A percentile compares a stretch with the other conserved stretches of the same genome.
Evolutionary conservation across 1,140 invertebrate genomes (phyloP).

Genomic region (Asbolus verrucosus): DNA sequence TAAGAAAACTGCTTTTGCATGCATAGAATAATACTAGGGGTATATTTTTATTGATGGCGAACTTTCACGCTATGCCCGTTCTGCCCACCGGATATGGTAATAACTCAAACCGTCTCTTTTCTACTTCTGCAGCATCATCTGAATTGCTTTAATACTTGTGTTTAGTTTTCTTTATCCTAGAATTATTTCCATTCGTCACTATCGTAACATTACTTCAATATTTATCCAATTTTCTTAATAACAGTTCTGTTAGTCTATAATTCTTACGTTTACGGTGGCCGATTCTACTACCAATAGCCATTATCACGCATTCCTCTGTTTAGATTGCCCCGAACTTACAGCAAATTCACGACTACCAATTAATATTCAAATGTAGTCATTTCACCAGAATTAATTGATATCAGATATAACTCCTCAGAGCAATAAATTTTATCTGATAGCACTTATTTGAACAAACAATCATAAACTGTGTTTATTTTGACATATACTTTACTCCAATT

Average conservation of each 20-base stretch:
- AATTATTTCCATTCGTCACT: background rate
- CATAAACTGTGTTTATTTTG: conserved; percentile 9
- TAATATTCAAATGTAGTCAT: conserved; percentile 46
- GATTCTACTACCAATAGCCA: conserved; percentile 13
- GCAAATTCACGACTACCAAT: conserved; percentile 37
- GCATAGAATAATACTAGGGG: conserved; percentile 46
- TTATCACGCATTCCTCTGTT: conserved; percentile 35
- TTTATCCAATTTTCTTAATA: conserved; percentile 37
- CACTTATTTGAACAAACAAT: conserved; percentile 22
- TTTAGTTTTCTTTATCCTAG: conserved; percentile 20
- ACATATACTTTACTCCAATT: conserved; percentile 1
- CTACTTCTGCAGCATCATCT: conserved; percentile 44
- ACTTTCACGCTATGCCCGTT: conserved; percentile 46
- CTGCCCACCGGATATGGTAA: conserved; percentile 42
- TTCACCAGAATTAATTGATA: conserved; percentile 40
- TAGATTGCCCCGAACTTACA: conserved; percentile 30
- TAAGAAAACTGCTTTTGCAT: conserved; percentile 50
- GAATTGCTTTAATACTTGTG: conserved; percentile 42
- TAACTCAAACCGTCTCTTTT: conserved; percentile 43
- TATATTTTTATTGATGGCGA: conserved; percentile 50
- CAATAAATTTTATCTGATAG: conserved; percentile 9
- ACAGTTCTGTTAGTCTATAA: no score
- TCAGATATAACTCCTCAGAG: conserved; percentile 21
- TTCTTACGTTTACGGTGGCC: no score
- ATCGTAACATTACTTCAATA: no score